Evolutionary conservation across 1,140 invertebrate species (phyloP).

Genomic region (Cydia amplana): DNA sequence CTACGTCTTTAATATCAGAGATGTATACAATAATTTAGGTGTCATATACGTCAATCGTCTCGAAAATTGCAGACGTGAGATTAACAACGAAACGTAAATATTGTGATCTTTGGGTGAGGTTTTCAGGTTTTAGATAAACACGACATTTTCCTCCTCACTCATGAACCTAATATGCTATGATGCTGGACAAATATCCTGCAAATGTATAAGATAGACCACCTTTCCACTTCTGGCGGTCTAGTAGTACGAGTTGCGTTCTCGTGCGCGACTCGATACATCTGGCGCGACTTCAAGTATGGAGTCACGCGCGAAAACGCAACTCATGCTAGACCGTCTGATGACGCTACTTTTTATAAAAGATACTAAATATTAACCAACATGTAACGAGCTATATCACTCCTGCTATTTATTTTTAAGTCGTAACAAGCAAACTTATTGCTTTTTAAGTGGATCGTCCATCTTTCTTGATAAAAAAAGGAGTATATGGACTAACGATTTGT

Average conservation of each 20-base stretch:
- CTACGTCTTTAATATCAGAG: conserved; percentile 7
- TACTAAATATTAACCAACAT: background rate
- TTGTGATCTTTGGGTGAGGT: background rate
- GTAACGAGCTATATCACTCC: background rate
- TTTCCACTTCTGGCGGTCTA: too few relatives aligned
- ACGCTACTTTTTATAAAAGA: background rate
- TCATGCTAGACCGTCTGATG: too few relatives aligned
- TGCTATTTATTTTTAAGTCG: background rate
- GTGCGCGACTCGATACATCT: too few relatives aligned
- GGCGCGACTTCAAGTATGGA: too few relatives aligned
- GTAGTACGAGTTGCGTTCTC: too few relatives aligned
- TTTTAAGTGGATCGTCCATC: conserved; percentile 4
- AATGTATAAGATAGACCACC: too few relatives aligned
- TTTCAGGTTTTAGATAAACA: background rate
- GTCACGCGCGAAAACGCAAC: too few relatives aligned
- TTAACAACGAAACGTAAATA: conserved; percentile 4
- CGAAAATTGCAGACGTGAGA: background rate
- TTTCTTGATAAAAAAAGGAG: conserved; percentile 1
- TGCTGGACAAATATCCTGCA: too few relatives aligned
- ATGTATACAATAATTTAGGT: conserved; percentile 16
- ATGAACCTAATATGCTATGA: background rate
- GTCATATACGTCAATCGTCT: conserved; percentile 34
- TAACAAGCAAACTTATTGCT: background rate
- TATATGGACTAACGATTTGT: conserved; percentile 20
- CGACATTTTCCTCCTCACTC: background rate